Base-by-base conservation (phyloP, 2,888 invertebrate genomes). In the Schizotus pectinicornis region DNA sequence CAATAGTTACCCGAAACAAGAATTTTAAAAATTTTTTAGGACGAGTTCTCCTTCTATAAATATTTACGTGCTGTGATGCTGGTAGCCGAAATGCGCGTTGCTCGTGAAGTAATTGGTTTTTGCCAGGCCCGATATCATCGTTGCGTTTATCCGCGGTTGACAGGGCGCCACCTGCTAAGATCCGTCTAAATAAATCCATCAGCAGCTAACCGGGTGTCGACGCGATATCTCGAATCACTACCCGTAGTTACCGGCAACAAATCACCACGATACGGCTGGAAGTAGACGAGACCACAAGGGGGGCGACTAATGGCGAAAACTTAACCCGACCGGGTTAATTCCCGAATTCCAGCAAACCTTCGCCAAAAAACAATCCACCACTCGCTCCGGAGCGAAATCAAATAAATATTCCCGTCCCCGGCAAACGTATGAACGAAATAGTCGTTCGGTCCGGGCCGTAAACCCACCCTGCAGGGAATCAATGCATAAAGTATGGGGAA, bases 401-500 rank as follows among this genome's bases (percentile, higher is more conserved):
- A 59, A 59, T 56, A 56, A 55, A 59, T 59, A 51, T 56, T 56
- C 59, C 38, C 39, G 43, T 14, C 43, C n/a, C 22, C 5, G 22
- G 22, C 13, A 33, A 47, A 51, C 47, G 51, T 51, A 59, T 56
- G 51, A 55, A 59, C 22, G 22, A 22, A 22, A 55, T 47, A 51
- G 55, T 56, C 59, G 54, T 58, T 58, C 43, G 11, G 53, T 49
- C 48, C 54, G 46, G 37, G 59, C 61, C 55, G 59, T 63, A 63
- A 63, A 63, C 49, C 61, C 51, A 56, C 59, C 63, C 63, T 47
- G 48, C 53, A 22, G 54, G 63, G 63, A 67, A 68, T 67, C 65
- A 63, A 67, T 65, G 68, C 68, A 68, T 68, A 65, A 67, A 67
- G 58, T 65, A 64, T 63, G 62, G 61, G 63, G 61, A 68, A 64